Base-by-base conservation (phyloP, 2,797 vertebrate species). In the Holocentrus rufus region DNA sequence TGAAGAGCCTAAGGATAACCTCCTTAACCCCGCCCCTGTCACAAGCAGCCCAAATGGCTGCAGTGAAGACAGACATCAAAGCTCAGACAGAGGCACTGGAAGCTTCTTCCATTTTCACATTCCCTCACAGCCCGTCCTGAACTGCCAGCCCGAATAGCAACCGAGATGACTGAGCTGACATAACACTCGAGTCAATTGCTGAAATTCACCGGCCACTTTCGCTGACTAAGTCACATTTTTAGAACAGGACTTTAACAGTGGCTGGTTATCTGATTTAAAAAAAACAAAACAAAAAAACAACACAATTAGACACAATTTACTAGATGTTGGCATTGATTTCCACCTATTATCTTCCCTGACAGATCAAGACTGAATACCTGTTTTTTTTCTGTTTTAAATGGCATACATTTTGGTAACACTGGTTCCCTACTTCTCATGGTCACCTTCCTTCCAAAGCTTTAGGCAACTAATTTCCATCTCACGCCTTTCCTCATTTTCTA, bases 1-100 rank as follows among this genome's bases (percentile, higher is more conserved):
- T 85, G 71, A 82, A 55, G 73, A 68, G 69, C 62, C 71, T 31
- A 22, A 70, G 72, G 64, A 72, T 76, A 71, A 84, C 72, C 53
- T 56, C 39, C 22, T 52, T 63, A 55, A 72, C 65, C 36, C 59
- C 57, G 8, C 62, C 72, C 55, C 31, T 34, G 42, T 64, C 58
- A 58, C 47, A 6, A n/a, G 36, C 62, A 58, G 72, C 55, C 46
- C 10, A 50, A 62, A 52, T 1, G 54, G 30, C 44, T 31, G 0
- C 18, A 52, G 31, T 5, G 8, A 44, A 23, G 65, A 62, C 54
- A 65, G 65, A 74, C 14, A 18, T 39, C 55, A 64, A 14, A 56
- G 14, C 69, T 46, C 36, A 61, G 72, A 74, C 47, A 2, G 57
- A 80, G 67, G 54, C 42, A 59, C 63, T 9, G 25, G 27, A 57